phyloP scores from a whole-genome alignment of 2,888 invertebrate genomes.

The Idaea dimidiata region DNA sequence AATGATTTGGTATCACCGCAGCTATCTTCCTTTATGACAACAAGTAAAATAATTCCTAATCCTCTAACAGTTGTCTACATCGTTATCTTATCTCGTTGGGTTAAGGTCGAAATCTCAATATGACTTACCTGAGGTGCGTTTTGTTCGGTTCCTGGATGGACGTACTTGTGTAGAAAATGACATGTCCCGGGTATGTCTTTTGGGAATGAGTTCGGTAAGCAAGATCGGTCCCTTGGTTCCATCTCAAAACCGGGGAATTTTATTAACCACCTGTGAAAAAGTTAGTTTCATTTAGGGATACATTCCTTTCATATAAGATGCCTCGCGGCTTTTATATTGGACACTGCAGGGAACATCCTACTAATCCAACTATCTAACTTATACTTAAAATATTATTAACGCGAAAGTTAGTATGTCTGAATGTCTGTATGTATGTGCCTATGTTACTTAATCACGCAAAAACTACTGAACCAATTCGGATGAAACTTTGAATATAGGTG shows the following conservation, averaged over 20 bases:
- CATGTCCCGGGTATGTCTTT: constrained; percentile 89
- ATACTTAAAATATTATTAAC: too few species aligned
- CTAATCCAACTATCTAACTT: too few species aligned
- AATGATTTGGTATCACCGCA: background rate
- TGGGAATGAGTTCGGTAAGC: constrained; percentile 92
- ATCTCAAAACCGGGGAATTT: constrained; percentile 89
- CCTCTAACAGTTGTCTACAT: background rate
- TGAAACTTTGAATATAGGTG: too few species aligned
- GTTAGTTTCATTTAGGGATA: constrained; percentile 8
- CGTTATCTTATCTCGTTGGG: background rate
- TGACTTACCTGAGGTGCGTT: constrained; percentile 77
- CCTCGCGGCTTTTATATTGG: background rate
- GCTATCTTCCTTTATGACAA: background rate
- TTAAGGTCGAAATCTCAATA: constrained; percentile 12
- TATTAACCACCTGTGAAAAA: constrained; percentile 84
- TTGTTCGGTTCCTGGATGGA: constrained; percentile 84
- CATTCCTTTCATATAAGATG: background rate
- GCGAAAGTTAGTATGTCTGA: too few species aligned
- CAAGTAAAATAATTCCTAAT: background rate
- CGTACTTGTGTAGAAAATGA: constrained; percentile 91
- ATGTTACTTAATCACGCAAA: too few species aligned
- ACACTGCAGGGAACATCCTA: too few species aligned
- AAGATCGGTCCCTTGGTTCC: constrained; percentile 87
- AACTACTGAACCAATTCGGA: too few species aligned
- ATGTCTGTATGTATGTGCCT: too few species aligned